Conservation (phyloP, 1,140 invertebrate genomes). For the Brachionus rubens region DNA sequence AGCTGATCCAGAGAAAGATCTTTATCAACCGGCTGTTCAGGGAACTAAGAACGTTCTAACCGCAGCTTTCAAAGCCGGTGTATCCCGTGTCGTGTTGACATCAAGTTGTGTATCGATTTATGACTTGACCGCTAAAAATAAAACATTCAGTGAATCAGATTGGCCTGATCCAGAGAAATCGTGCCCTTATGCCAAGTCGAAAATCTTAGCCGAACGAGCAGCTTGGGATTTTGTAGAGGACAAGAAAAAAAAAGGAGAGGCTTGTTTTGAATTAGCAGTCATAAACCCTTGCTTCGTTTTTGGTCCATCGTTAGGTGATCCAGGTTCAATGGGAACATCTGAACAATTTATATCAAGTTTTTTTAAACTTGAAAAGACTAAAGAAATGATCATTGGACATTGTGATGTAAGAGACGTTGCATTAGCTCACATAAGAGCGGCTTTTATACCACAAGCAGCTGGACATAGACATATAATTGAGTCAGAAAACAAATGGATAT, state of each 20-base stretch:
- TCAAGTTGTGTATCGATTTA: slow-evolving; percentile 55
- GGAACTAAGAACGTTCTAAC: slow-evolving; percentile 64
- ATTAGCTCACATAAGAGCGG: slow-evolving; percentile 62
- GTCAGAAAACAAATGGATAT: neutral
- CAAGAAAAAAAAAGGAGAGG: slow-evolving; percentile 54
- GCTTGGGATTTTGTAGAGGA: slow-evolving; percentile 65
- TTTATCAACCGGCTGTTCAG: slow-evolving; percentile 63
- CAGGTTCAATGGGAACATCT: slow-evolving; percentile 53
- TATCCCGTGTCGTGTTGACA: slow-evolving; percentile 65
- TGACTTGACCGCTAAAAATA: slow-evolving; percentile 60
- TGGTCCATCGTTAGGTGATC: slow-evolving; percentile 58
- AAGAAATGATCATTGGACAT: neutral
- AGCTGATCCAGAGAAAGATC: slow-evolving; percentile 60
- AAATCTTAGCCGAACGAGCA: slow-evolving; percentile 64
- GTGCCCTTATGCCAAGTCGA: slow-evolving; percentile 62
- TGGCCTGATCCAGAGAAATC: slow-evolving; percentile 61
- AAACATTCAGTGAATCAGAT: slow-evolving; percentile 62
- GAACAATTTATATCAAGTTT: slow-evolving; percentile 46
- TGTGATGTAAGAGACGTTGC: slow-evolving; percentile 66
- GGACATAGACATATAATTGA: slow-evolving; percentile 50
- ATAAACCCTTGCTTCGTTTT: slow-evolving; percentile 64
- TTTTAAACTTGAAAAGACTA: neutral
- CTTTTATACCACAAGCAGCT: slow-evolving; percentile 62
- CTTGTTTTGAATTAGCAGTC: slow-evolving; percentile 62
- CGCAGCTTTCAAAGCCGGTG: slow-evolving; percentile 59